A percentile compares a stretch with the other conserved stretches of the same genome.
These are phyloP conservation scores for Corythaeola cristata DNA, from an alignment of 2,113 vertebrate genomes.

Conservation along the genomic window DNA sequence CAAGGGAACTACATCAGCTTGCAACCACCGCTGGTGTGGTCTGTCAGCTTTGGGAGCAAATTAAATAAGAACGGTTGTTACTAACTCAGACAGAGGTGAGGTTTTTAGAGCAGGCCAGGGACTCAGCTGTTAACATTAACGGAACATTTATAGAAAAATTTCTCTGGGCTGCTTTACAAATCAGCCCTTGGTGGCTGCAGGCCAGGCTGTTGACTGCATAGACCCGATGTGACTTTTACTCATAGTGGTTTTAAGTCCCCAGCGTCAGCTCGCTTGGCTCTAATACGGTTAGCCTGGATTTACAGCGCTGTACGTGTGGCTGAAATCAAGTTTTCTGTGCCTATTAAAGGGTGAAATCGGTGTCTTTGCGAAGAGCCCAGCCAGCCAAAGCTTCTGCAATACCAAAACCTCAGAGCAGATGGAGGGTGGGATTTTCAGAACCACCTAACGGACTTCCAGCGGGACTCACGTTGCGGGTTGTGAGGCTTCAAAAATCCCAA, in stretches of 20 bases:
- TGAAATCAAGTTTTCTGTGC: neutral
- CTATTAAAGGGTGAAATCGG: conserved; percentile 2
- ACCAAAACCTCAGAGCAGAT: neutral
- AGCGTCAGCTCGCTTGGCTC: neutral
- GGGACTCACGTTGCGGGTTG: neutral
- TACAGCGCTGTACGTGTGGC: neutral
- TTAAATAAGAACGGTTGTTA: neutral
- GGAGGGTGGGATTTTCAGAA: neutral
- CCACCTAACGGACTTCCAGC: accelerated
- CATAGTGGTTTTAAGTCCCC: neutral
- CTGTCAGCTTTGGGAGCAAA: neutral
- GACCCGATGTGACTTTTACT: neutral
- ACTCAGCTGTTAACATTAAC: conserved; percentile 8
- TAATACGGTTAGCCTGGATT: conserved; percentile 6
- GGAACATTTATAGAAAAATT: neutral
- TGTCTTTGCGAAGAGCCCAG: neutral
- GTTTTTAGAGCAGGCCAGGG: neutral
- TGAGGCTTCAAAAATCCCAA: neutral
- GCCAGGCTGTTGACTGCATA: neutral
- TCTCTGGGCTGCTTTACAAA: conserved; percentile 9
- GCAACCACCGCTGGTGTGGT: neutral
- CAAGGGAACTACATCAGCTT: neutral
- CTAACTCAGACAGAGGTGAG: neutral
- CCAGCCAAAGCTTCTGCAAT: neutral
- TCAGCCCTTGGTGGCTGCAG: neutral